Base-by-base conservation (phyloP, 2,113 vertebrate species). In the Sebastes schlegelii region DNA sequence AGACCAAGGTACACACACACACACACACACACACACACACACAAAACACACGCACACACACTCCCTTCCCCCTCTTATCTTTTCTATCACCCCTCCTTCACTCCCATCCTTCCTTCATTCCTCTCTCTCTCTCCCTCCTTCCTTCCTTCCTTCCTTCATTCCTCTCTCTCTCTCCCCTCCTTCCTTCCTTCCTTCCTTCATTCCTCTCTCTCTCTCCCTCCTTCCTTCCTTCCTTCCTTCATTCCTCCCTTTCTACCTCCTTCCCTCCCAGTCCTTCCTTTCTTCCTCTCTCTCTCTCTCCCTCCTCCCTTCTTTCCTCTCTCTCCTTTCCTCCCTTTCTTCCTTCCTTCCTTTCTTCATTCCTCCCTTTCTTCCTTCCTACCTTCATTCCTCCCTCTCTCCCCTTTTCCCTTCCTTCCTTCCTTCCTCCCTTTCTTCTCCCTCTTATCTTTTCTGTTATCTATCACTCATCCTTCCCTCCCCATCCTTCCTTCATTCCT, bases 1-100 rank as follows among this genome's bases (percentile, higher is more conserved):
- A 98, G 95, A 96, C 96, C 94, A 96, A 95, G 92, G 88, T 92
- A 58, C 5, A 11, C 34, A 16, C 79, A 48, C 54, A 12, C 46
- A 10, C 26, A 34, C 52, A 55, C 64, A 23, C 45, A 46, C 5
- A 6, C 10, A 12, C 10, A 23, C 1, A 13, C 11, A 2, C n/a
- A n/a, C n/a, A n/a, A n/a, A 17, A 21, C 54, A 21, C 54, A 46
- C 5, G 26, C 26, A 26, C 26, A 26, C 26, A 26, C 26, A 26
- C 26, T 26, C 26, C 26, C 26, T 34, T 34, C 11, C 13, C 11
- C 2, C 52, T 8, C 54, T 34, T 34, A 34, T 34, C 26, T 34
- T 34, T 34, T 34, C 26, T 34, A 3, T 34, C 51, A 7, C 51
- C 17, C 51, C 19, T 34, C 26, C 26, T 34, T 34, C 26, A 34